Percentiles rank a stretch among this genome's conserved stretches.
phyloP scores from a whole-genome alignment of 2,113 vertebrate species.

The Orientallactaga bullata region DNA sequence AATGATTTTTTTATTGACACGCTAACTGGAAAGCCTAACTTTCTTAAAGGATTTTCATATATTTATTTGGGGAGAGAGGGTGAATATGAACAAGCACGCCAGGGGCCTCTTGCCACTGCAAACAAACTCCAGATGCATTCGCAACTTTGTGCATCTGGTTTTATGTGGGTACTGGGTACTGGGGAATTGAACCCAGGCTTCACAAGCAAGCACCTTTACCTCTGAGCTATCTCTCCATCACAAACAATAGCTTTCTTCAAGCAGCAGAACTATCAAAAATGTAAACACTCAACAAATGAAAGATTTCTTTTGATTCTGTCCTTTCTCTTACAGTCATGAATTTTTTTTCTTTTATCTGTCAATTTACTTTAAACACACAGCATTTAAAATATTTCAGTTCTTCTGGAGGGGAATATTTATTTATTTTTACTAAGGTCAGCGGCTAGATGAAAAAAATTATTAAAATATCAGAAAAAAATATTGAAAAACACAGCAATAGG shows the following conservation, averaged over 20 bases:
- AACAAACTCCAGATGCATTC: too few species aligned
- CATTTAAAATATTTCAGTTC: background rate
- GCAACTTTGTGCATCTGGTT: too few species aligned
- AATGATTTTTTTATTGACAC: background rate
- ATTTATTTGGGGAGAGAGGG: too few species aligned
- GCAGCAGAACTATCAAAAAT: background rate
- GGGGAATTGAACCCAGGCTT: too few species aligned
- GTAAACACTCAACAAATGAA: background rate
- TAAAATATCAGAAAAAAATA: background rate
- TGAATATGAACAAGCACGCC: too few species aligned
- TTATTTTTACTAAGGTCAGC: background rate
- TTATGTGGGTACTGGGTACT: too few species aligned
- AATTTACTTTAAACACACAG: conserved; percentile 9
- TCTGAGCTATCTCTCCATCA: too few species aligned
- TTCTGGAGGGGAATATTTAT: background rate
- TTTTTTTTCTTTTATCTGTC: background rate
- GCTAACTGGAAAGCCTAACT: background rate
- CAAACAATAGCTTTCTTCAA: background rate
- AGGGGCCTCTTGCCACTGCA: too few species aligned
- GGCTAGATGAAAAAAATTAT: background rate
- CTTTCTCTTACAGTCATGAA: background rate
- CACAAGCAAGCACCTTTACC: too few species aligned
- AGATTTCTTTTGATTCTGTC: background rate
- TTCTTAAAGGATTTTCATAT: too few species aligned
- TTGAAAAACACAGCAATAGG: background rate